Conservation (phyloP, 2,113 vertebrate genomes). For the Amphiprion percula region DNA sequence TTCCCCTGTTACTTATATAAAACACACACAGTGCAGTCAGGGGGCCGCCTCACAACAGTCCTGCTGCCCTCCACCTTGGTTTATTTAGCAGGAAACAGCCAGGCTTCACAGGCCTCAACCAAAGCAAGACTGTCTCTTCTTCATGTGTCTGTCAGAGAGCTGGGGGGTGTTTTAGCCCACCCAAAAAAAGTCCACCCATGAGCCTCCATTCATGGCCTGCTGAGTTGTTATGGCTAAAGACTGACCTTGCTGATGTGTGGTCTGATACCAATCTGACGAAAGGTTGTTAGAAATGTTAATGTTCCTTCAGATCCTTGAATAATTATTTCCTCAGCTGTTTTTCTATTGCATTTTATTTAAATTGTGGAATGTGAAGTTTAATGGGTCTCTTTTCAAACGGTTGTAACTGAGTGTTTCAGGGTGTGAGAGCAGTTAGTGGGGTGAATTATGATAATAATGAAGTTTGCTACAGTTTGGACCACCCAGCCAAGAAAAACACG, state of each 20-base stretch:
- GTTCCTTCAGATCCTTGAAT: background rate
- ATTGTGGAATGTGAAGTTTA: background rate
- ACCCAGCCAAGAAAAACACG: constrained; percentile 10
- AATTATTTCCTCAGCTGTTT: background rate
- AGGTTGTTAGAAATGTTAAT: constrained; percentile 19
- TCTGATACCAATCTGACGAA: constrained; percentile 9
- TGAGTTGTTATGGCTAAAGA: constrained; percentile 18
- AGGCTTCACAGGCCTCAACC: constrained; percentile 36
- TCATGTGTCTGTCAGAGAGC: constrained; percentile 18
- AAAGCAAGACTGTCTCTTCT: constrained; percentile 41
- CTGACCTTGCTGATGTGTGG: constrained; percentile 38
- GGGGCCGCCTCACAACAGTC: constrained; percentile 37
- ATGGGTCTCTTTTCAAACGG: background rate
- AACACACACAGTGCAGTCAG: constrained; percentile 12
- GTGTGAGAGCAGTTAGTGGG: background rate
- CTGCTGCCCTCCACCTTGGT: constrained; percentile 18
- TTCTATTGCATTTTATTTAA: background rate
- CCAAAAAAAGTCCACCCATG: constrained; percentile 14
- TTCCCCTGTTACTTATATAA: constrained; percentile 10
- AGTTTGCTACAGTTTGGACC: constrained; percentile 9
- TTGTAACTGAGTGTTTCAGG: background rate
- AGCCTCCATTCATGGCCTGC: background rate
- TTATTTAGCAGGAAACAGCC: constrained; percentile 73
- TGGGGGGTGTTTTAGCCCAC: constrained; percentile 27
- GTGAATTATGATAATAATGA: background rate